These are phyloP conservation scores for Tiphia femorata DNA, from an alignment of 2,888 invertebrate species.

Conservation along the genomic window DNA sequence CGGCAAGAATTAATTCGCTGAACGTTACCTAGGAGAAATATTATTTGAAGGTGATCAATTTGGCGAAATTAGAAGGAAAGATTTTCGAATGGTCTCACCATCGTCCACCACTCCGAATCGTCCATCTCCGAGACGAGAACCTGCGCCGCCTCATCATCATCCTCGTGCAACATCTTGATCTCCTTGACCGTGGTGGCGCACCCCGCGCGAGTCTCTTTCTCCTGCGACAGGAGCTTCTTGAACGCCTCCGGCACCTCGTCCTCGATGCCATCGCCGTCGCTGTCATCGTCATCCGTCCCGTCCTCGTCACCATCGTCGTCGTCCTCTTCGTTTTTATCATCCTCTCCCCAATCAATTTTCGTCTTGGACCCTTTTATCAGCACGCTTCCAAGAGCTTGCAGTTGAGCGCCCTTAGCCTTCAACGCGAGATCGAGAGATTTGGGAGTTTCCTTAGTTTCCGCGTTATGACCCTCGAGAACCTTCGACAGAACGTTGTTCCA, in stretches of 20 bases:
- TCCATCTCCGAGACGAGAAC: conserved; percentile 56
- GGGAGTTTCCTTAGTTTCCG: conserved; percentile 33
- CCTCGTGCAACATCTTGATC: conserved; percentile 44
- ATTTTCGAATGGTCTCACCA: conserved; percentile 45
- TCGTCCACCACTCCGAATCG: conserved; percentile 64
- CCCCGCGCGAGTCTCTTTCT: conserved; percentile 40
- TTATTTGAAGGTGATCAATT: too few species aligned
- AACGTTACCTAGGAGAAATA: too few species aligned
- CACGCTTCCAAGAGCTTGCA: conserved; percentile 50
- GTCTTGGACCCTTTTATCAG: conserved; percentile 43
- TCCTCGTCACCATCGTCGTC: conserved; percentile 15
- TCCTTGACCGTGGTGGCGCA: conserved; percentile 53
- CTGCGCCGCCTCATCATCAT: conserved; percentile 45
- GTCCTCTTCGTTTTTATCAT: conserved; percentile 29
- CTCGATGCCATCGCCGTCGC: conserved; percentile 25
- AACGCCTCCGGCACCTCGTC: conserved; percentile 44
- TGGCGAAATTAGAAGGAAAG: too few species aligned
- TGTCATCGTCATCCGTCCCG: conserved; percentile 24
- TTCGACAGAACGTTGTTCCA: conserved; percentile 60
- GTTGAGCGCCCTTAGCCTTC: conserved; percentile 38
- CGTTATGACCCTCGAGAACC: conserved; percentile 39
- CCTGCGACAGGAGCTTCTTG: conserved; percentile 39
- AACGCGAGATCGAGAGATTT: conserved; percentile 47
- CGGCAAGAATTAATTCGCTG: too few species aligned
- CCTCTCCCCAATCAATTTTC: conserved; percentile 47